Percentiles rank a stretch among this genome's conserved stretches.
These are phyloP conservation scores for Caenorhabditis sp. DNA, from an alignment of 2,888 invertebrate species.

Conservation along the genomic window DNA sequence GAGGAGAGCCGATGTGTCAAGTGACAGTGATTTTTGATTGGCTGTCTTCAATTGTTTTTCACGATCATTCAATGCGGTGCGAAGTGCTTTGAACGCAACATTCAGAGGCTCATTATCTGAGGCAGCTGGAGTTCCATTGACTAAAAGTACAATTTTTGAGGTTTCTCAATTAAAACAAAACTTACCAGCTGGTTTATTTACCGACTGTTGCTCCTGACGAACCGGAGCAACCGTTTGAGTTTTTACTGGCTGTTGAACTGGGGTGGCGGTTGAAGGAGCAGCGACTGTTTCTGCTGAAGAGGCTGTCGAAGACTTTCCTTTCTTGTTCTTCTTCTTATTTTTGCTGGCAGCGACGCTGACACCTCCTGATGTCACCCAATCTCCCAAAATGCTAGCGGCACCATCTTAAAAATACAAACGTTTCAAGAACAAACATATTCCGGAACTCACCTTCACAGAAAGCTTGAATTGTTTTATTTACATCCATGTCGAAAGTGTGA, in stretches of 20 bases:
- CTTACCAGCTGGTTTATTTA: slow-evolving; percentile 30
- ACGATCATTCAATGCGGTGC: slow-evolving; percentile 46
- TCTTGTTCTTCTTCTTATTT: slow-evolving; percentile 61
- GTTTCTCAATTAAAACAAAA: not conserved
- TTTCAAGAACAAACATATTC: slow-evolving; percentile 2
- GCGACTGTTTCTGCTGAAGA: slow-evolving; percentile 8
- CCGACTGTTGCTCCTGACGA: slow-evolving; percentile 32
- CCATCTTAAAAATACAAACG: slow-evolving; percentile 53
- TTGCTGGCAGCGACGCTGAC: slow-evolving; percentile 34
- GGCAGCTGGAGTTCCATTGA: slow-evolving; percentile 18
- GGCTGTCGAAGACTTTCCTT: slow-evolving; percentile 38
- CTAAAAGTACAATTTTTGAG: slow-evolving; percentile 5
- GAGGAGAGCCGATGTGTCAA: slow-evolving; percentile 26
- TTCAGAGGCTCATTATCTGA: slow-evolving; percentile 18
- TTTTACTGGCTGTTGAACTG: slow-evolving; percentile 5
- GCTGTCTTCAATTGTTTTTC: slow-evolving; percentile 47
- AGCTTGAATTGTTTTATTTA: slow-evolving; percentile 73
- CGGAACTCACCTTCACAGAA: slow-evolving; percentile 72
- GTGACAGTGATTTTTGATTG: not conserved
- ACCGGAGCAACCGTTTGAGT: slow-evolving; percentile 31
- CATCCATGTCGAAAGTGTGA: slow-evolving; percentile 73
- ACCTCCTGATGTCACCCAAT: slow-evolving; percentile 60
- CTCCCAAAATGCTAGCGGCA: slow-evolving; percentile 63
- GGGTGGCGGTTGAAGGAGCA: slow-evolving; percentile 16
- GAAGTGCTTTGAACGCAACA: slow-evolving; percentile 26